Evolutionary conservation across 2,113 vertebrate genomes (phyloP).

Genomic region (Gopherus evgoodei): DNA sequence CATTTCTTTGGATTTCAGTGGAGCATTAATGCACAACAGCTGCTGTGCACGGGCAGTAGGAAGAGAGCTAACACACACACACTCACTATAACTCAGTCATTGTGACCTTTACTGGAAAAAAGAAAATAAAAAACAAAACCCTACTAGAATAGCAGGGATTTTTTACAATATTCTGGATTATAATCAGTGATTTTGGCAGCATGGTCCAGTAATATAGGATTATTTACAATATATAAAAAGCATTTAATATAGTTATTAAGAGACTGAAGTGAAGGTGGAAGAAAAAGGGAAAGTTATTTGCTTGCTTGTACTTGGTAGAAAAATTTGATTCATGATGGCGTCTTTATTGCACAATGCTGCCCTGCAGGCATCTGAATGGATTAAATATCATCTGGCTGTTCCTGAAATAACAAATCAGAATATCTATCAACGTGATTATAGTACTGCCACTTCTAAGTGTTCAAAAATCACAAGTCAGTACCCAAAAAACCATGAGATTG

Average conservation of each 20-base stretch:
- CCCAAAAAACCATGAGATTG: neutral
- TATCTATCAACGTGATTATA: conserved; percentile 15
- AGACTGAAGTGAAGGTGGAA: neutral
- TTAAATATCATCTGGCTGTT: neutral
- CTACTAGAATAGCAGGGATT: too few species aligned
- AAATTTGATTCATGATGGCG: neutral
- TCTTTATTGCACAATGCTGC: neutral
- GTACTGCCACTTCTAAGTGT: neutral
- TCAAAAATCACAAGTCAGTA: conserved; percentile 13
- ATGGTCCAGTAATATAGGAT: neutral
- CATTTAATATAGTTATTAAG: neutral
- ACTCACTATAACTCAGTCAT: neutral
- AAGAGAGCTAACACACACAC: neutral
- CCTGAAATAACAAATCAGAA: neutral
- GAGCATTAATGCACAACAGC: neutral
- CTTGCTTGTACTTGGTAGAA: conserved; percentile 3
- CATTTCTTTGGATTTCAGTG: neutral
- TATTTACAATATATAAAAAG: neutral
- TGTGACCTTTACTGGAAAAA: neutral
- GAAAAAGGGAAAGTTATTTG: neutral
- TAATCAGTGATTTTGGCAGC: neutral
- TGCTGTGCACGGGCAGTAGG: neutral
- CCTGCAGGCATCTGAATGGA: neutral
- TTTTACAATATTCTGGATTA: neutral
- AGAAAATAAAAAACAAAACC: neutral